These are phyloP conservation scores for Leptarthrus brevirostris DNA, from an alignment of 2,888 invertebrate genomes.

Conservation along the genomic window DNA sequence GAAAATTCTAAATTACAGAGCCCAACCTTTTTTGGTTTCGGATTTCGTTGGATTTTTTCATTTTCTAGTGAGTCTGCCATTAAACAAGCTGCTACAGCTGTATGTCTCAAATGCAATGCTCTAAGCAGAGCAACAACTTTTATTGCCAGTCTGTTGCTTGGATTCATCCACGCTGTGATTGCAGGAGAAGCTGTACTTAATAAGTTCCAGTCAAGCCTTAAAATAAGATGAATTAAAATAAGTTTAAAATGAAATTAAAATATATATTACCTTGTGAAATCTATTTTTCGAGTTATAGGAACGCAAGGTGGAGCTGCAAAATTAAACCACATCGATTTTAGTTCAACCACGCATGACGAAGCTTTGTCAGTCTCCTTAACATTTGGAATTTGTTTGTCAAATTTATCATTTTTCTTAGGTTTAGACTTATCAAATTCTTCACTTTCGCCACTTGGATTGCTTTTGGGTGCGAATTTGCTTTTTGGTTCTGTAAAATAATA, in stretches of 20 bases:
- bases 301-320: constrained; percentile 97
- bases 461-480: constrained; percentile 48
- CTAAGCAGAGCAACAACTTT: constrained; percentile 84
- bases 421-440: constrained; percentile 66
- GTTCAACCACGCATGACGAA: constrained; percentile 87
- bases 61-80: constrained; percentile 95
- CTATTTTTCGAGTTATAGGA: constrained; percentile 93
- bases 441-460: background rate
- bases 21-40: constrained; percentile 66
- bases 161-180: constrained; percentile 98
- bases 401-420: constrained; percentile 62
- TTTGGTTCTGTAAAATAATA: constrained; percentile 35
- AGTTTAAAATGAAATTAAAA: constrained; percentile 1
- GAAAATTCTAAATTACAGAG: no score
- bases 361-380: constrained; percentile 76
- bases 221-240: background rate
- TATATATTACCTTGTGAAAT: constrained; percentile 80
- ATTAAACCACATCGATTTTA: constrained; percentile 95
- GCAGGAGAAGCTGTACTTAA: constrained; percentile 95
- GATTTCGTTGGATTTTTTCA: constrained; percentile 74
- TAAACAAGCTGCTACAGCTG: constrained; percentile 90
- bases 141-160: constrained; percentile 89
- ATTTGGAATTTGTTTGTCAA: constrained; percentile 68
- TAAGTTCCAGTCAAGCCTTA: constrained; percentile 92
- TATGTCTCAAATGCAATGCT: constrained; percentile 81